A percentile compares a stretch with the other conserved stretches of the same genome.
Evolutionary conservation across 2,888 invertebrate species (phyloP).

Genomic region (Volucella bombylans): DNA sequence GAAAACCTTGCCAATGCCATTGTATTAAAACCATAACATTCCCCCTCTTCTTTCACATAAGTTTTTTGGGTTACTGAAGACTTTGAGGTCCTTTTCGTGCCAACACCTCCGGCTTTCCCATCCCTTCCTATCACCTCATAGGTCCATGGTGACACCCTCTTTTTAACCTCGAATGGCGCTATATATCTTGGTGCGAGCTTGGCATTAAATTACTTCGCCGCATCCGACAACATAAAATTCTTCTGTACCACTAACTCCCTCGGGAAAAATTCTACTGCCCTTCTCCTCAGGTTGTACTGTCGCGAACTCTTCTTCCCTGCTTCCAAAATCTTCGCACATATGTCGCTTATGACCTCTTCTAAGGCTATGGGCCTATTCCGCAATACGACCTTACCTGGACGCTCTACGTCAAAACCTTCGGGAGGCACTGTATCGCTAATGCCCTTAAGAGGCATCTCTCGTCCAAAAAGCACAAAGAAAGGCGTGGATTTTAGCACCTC

Average conservation of each 20-base stretch:
- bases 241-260: conserved; percentile 1
- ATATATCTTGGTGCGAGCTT: conserved; percentile 20
- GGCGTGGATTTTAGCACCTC: conserved; percentile 14
- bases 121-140: background rate
- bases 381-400: background rate
- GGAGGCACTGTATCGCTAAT: background rate
- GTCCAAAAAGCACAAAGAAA: conserved; percentile 14
- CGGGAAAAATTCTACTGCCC: background rate
- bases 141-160: conserved; percentile 17
- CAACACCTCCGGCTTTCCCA: background rate
- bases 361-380: background rate
- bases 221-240: conserved; percentile 16
- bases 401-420: conserved; percentile 1
- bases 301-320: background rate
- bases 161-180: conserved; percentile 1
- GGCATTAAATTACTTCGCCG: conserved; percentile 14
- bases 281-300: conserved; percentile 5
- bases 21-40: no score
- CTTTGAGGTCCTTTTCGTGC: background rate
- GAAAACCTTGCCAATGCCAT: no score
- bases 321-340: background rate
- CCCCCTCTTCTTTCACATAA: no score
- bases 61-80: background rate
- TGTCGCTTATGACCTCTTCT: conserved; percentile 6
- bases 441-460: conserved; percentile 16